These are phyloP conservation scores for Melinopterus prodromus DNA, from an alignment of 2,888 invertebrate genomes.

Conservation along the genomic window DNA sequence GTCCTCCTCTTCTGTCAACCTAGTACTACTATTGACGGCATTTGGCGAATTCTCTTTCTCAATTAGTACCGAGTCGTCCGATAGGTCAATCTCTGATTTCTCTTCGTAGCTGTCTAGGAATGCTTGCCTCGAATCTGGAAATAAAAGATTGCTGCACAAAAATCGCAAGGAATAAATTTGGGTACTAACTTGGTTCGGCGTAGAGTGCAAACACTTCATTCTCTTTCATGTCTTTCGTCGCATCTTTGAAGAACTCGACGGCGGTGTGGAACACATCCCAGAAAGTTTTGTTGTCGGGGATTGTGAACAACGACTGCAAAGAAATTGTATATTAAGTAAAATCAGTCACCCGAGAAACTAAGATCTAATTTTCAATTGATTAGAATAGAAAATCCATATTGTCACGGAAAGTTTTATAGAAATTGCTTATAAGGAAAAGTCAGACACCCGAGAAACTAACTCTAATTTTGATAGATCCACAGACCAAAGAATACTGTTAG, in stretches of 20 bases:
- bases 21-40: neutral
- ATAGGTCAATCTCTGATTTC: conserved; percentile 42
- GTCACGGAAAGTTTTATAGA: no score
- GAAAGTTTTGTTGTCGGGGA: conserved; percentile 70
- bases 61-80: neutral
- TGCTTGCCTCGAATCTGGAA: conserved; percentile 52
- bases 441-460: no score
- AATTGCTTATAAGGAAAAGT: no score
- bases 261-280: conserved; percentile 77
- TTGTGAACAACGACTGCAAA: conserved; percentile 68
- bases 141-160: conserved; percentile 26
- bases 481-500: no score
- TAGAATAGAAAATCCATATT: no score
- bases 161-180: conserved; percentile 14
- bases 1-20: neutral
- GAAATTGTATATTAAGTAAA: conserved; percentile 22
- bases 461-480: no score
- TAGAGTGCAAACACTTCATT: conserved; percentile 69
- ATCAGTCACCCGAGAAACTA: neutral
- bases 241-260: conserved; percentile 72
- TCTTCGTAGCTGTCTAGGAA: conserved; percentile 49
- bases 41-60: conserved; percentile 22
- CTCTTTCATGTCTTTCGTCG: conserved; percentile 69
- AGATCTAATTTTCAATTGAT: no score
- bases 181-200: conserved; percentile 67